Percentiles rank a stretch among this genome's conserved stretches.
Conservation (phyloP, 2,113 vertebrate species). For the Petrocephalus microphthalmus region DNA sequence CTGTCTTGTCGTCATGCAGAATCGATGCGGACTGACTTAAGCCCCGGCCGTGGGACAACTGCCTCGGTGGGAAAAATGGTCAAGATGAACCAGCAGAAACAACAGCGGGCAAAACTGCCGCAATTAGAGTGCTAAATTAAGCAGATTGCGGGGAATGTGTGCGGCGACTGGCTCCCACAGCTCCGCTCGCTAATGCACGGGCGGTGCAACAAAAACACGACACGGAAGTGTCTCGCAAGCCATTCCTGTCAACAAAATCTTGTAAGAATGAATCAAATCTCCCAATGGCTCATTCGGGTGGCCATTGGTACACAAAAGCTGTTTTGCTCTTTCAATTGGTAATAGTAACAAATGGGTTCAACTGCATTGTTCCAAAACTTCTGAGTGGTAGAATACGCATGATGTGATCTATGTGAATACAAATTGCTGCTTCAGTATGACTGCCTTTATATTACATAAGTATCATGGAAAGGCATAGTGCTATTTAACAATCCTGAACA, state of each 20-base stretch:
- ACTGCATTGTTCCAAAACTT: not conserved
- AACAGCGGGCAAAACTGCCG: slow-evolving; percentile 30
- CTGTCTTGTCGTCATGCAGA: slow-evolving; percentile 36
- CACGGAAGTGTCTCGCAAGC: too few relatives aligned
- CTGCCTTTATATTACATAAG: not conserved
- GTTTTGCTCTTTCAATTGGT: slow-evolving; percentile 38
- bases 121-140: slow-evolving; percentile 44
- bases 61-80: slow-evolving; percentile 29
- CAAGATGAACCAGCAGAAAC: slow-evolving; percentile 31
- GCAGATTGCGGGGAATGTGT: slow-evolving; percentile 17
- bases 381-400: not conserved
- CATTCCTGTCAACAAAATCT: slow-evolving; percentile 21
- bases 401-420: not conserved
- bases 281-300: slow-evolving; percentile 40
- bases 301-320: slow-evolving; percentile 43
- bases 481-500: not conserved
- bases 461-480: not conserved
- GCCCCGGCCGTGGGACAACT: slow-evolving; percentile 26
- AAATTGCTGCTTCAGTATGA: not conserved
- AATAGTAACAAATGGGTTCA: slow-evolving; percentile 23
- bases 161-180: slow-evolving; percentile 22
- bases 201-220: not conserved
- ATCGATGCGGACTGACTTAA: slow-evolving; percentile 33
- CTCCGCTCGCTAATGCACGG: slow-evolving; percentile 22
- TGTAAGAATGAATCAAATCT: slow-evolving; percentile 39